A percentile compares a stretch with the other conserved stretches of the same genome.
These are phyloP conservation scores for Mesitornis unicolor DNA, from an alignment of 2,113 vertebrate species.

Conservation along the genomic window DNA sequence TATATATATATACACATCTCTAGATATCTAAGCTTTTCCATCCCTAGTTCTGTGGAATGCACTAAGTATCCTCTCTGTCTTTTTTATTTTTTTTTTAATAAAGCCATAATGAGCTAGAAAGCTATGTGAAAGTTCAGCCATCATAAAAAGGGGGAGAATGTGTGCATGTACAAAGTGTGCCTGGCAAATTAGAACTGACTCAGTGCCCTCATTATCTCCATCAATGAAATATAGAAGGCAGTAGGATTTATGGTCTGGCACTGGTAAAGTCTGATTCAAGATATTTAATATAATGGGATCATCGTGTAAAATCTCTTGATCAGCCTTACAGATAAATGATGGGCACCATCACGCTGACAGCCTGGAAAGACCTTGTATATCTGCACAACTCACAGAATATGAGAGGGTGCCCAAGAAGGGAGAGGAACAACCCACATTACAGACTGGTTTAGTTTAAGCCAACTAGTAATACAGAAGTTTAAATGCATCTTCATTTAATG, in stretches of 20 bases:
- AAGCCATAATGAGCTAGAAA: not conserved
- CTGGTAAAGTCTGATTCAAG: not conserved
- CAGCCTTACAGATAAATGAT: not conserved
- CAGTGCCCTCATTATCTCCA: not conserved
- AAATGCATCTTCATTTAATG: not conserved
- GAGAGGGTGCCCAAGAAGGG: not conserved
- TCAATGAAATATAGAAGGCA: not conserved
- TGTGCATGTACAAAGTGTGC: not conserved
- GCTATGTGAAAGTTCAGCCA: not conserved
- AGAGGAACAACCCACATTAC: not conserved
- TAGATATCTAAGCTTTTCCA: not conserved
- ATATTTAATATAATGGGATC: not conserved
- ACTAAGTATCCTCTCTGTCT: not conserved
- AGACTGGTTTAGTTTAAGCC: not conserved
- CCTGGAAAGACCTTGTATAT: not conserved
- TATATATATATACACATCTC: not conserved
- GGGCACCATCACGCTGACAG: not conserved
- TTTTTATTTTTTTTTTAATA: not conserved
- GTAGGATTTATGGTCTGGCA: not conserved
- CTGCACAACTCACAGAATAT: not conserved
- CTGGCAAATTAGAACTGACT: not conserved
- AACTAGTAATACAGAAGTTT: not conserved
- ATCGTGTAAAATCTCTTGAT: not conserved
- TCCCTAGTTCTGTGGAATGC: not conserved
- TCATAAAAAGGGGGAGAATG: not conserved